phyloP scores from a whole-genome alignment of 2,888 invertebrate species.

The Plebejus argus region DNA sequence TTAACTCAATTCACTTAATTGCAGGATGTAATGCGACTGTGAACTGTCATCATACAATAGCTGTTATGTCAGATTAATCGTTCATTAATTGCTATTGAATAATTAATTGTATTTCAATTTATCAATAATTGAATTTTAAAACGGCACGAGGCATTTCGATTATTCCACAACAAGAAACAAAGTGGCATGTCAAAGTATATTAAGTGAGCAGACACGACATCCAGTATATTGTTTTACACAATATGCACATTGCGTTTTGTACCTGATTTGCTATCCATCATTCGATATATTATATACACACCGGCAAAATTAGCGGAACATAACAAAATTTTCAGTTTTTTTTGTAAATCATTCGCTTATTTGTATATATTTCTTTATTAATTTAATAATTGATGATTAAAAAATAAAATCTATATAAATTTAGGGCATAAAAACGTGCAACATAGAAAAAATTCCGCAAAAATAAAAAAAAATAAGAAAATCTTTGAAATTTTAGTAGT shows the following conservation, averaged over 20 bases:
- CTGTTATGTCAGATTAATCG: slow-evolving; percentile 1
- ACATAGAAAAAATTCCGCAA: no score
- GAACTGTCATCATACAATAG: slow-evolving; percentile 1
- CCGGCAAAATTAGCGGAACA: no score
- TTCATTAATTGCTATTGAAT: slow-evolving; percentile 5
- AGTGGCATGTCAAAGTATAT: slow-evolving; percentile 34
- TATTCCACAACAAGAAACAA: slow-evolving; percentile 48
- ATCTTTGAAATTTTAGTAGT: no score
- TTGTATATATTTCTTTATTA: no score
- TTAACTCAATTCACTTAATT: background rate
- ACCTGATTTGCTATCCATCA: background rate
- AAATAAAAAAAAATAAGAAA: no score
- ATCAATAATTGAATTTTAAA: slow-evolving; percentile 53
- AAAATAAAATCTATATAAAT: no score
- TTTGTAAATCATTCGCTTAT: no score
- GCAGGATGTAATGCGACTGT: background rate
- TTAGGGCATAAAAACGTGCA: no score
- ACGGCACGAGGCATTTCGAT: slow-evolving; percentile 50
- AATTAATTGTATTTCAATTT: slow-evolving; percentile 29
- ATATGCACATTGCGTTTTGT: background rate
- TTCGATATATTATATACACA: background rate
- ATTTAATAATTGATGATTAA: no score
- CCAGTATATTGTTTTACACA: background rate
- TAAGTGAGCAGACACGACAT: background rate
- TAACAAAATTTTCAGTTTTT: no score